A percentile compares a stretch with the other conserved stretches of the same genome.
phyloP scores from a whole-genome alignment of 2,113 vertebrate species.

The Xiphophorus maculatus region DNA sequence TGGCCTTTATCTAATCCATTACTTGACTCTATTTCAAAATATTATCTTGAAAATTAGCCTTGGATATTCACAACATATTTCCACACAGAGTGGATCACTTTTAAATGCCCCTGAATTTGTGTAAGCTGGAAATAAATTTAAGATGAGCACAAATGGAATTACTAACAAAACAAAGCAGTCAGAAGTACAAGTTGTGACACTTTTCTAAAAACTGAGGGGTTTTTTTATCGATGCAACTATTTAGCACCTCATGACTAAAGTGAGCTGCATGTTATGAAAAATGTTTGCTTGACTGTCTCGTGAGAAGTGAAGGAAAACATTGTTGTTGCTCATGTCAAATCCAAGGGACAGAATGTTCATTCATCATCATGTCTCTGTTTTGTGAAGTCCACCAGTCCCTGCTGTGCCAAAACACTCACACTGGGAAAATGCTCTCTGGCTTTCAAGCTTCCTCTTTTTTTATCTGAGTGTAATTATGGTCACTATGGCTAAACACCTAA shows the following conservation, averaged over 20 bases:
- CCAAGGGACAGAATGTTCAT: not conserved
- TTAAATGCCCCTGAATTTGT: not conserved
- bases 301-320: not conserved
- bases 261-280: not conserved
- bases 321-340: not conserved
- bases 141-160: not conserved
- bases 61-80: not conserved
- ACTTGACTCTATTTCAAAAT: not conserved
- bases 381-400: not conserved
- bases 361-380: not conserved
- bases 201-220: not conserved
- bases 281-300: not conserved
- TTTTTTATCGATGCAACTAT: not conserved
- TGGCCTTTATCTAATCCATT: not conserved
- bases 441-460: not conserved
- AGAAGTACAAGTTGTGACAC: not conserved
- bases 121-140: no score
- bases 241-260: not conserved
- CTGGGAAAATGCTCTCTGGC: not conserved
- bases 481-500: no score
- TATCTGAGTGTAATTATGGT: no score
- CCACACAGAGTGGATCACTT: no score
- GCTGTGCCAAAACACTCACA: not conserved
- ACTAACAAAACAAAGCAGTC: not conserved
- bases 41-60: not conserved